A percentile compares a stretch with the other conserved stretches of the same genome.
Conservation (phyloP, 2,113 vertebrate species). For the Sula dactylatra region DNA sequence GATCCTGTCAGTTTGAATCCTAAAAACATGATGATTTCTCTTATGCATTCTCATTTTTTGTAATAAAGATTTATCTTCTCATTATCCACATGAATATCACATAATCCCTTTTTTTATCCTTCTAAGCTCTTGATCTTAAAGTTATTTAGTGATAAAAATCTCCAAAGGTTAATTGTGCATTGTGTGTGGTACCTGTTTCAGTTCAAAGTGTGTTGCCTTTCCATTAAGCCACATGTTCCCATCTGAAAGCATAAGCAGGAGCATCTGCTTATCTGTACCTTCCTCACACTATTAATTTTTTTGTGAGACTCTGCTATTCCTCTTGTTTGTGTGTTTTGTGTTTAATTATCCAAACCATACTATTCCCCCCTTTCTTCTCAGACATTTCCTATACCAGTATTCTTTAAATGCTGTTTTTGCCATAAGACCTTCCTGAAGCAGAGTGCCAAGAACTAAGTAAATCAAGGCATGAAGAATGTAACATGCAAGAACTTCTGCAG, state of each 20-base stretch:
- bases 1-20: not conserved
- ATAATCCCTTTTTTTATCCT: not conserved
- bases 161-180: not conserved
- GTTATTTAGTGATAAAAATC: not conserved
- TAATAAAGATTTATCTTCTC: not conserved
- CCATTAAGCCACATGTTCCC: not conserved
- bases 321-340: too few relatives aligned
- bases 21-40: not conserved
- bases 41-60: not conserved
- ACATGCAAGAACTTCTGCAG: too few relatives aligned
- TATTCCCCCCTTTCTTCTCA: not conserved
- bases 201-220: not conserved
- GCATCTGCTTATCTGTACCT: not conserved
- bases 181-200: not conserved
- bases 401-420: not conserved
- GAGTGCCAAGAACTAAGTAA: not conserved
- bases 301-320: not conserved
- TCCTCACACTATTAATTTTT: not conserved
- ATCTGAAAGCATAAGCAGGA: not conserved
- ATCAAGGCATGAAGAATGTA: fast-evolving
- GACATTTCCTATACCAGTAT: not conserved
- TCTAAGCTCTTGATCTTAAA: not conserved
- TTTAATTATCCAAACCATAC: not conserved
- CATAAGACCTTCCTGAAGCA: not conserved
- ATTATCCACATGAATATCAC: not conserved